Conservation (phyloP, 2,113 vertebrate genomes). For the Amia ocellicauda region DNA sequence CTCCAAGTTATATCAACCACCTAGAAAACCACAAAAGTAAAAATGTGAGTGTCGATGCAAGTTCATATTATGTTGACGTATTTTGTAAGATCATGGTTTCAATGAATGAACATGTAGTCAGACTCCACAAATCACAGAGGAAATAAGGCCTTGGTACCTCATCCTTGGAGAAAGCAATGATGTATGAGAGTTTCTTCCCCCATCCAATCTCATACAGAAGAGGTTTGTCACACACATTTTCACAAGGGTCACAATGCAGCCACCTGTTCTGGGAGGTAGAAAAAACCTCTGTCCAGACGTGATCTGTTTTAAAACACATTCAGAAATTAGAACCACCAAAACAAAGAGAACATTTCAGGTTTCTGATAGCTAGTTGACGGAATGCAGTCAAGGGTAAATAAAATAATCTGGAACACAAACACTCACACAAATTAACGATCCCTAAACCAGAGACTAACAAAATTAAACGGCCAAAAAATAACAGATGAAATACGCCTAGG, state of each 20-base stretch:
- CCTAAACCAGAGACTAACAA: too few relatives aligned
- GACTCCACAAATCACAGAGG: too few relatives aligned
- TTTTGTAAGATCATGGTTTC: too few relatives aligned
- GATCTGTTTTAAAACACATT: constrained; percentile 68
- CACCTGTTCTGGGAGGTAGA: constrained; percentile 83
- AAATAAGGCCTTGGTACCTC: constrained; percentile 63
- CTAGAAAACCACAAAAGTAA: too few relatives aligned
- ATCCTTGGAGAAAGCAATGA: constrained; percentile 93
- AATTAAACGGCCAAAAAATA: too few relatives aligned
- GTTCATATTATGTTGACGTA: too few relatives aligned
- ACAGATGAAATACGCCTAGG: too few relatives aligned
- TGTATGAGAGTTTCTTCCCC: constrained; percentile 90
- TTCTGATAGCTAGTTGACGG: too few relatives aligned
- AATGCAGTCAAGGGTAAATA: constrained; percentile 18
- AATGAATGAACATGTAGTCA: not conserved
- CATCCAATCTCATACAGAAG: constrained; percentile 93
- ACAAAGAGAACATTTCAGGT: too few relatives aligned
- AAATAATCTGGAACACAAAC: not conserved
- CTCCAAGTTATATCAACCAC: constrained; percentile 96
- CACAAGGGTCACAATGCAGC: constrained; percentile 95
- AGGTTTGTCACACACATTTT: constrained; percentile 88
- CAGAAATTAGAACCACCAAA: too few relatives aligned
- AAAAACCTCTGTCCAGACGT: constrained; percentile 95
- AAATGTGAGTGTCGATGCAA: too few relatives aligned
- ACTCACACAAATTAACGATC: too few relatives aligned